Evolutionary conservation across 2,797 vertebrate genomes (phyloP).

Genomic region (Pygocentrus nattereri): DNA sequence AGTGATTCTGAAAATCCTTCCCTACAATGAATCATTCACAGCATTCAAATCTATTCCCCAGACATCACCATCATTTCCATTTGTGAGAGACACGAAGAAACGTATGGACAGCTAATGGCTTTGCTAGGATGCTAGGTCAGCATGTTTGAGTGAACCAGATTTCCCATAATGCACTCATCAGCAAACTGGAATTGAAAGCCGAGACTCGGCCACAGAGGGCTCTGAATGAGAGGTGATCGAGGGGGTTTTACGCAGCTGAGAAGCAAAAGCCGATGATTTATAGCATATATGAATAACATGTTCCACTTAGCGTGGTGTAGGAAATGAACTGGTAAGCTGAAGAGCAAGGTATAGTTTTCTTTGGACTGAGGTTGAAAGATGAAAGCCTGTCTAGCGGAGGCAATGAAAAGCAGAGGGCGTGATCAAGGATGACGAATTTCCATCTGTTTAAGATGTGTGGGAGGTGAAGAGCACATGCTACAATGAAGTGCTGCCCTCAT

Average conservation of each 20-base stretch:
- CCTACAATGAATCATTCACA: constrained; percentile 32
- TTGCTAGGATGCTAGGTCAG: constrained; percentile 77
- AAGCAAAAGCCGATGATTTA: neutral
- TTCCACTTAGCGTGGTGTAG: neutral
- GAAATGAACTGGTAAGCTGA: neutral
- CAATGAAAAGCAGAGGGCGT: neutral
- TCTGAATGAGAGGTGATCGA: constrained; percentile 13
- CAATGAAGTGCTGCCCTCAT: neutral
- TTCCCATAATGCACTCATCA: constrained; percentile 57
- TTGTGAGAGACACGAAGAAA: constrained; percentile 61
- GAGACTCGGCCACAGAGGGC: neutral
- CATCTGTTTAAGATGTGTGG: neutral
- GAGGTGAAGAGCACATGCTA: neutral
- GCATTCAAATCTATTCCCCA: constrained; percentile 30
- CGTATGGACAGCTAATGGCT: constrained; percentile 71
- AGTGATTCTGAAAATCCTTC: constrained; percentile 36
- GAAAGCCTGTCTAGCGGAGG: neutral
- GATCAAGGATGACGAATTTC: constrained; percentile 4
- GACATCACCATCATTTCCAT: constrained; percentile 20
- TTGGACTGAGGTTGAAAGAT: neutral
- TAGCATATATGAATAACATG: neutral
- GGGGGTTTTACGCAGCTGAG: neutral
- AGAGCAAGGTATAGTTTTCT: neutral
- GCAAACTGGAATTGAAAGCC: constrained; percentile 45
- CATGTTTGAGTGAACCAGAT: constrained; percentile 68